A percentile compares a stretch with the other conserved stretches of the same genome.
Conservation (phyloP, 2,888 invertebrate species). For the Xestoiulus laeticollis region DNA sequence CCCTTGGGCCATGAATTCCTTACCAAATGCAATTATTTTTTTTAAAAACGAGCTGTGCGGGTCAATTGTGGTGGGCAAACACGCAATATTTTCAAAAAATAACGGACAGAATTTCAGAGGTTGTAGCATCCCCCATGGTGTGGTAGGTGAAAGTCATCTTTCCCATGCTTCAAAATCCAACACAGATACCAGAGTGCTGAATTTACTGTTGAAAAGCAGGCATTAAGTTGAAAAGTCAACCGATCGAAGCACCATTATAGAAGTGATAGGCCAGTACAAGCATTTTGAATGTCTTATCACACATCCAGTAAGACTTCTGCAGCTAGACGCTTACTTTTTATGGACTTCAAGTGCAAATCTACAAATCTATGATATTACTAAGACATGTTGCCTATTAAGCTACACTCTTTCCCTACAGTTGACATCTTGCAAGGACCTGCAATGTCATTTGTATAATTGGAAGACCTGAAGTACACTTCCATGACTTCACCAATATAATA, state of each 20-base stretch:
- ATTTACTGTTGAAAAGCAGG: background rate
- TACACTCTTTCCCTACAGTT: no score
- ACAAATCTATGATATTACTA: no score
- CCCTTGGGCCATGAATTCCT: background rate
- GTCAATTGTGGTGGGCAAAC: constrained; percentile 17
- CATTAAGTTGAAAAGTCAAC: background rate
- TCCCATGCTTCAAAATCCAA: background rate
- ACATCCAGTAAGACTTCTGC: background rate
- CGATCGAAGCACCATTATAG: background rate
- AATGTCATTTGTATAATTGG: no score
- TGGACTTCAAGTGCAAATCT: no score
- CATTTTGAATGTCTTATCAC: background rate
- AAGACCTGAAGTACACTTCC: no score
- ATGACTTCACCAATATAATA: no score
- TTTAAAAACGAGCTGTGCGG: background rate
- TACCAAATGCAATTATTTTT: background rate
- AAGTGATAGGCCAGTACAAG: no score
- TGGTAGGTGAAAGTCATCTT: background rate
- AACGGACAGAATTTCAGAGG: background rate
- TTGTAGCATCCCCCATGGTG: background rate
- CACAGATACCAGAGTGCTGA: background rate
- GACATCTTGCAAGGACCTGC: no score
- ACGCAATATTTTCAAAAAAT: constrained; percentile 5
- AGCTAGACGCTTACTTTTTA: no score
- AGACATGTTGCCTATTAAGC: no score